These are phyloP conservation scores for Lithosia quadra DNA, from an alignment of 2,888 invertebrate species.

Conservation along the genomic window DNA sequence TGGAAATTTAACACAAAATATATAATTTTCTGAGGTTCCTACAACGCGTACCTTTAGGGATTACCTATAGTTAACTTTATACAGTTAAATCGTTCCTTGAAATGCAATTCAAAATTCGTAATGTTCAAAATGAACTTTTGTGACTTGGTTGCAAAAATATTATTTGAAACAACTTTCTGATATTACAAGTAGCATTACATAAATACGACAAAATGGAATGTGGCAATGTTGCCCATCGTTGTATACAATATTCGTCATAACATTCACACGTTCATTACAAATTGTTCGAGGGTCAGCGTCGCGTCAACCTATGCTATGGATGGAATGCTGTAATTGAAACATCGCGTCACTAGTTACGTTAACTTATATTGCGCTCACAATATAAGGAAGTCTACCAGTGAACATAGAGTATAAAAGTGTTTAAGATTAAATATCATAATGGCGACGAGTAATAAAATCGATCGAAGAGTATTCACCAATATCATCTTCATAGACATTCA, in stretches of 20 bases:
- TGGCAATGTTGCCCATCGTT: constrained; percentile 63
- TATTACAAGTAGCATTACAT: constrained; percentile 30
- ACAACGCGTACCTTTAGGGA: neutral
- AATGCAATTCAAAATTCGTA: neutral
- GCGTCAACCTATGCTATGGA: constrained; percentile 57
- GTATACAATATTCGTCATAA: constrained; percentile 49
- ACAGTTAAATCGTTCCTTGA: neutral
- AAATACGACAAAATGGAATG: constrained; percentile 58
- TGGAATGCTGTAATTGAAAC: constrained; percentile 67
- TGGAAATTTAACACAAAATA: constrained; percentile 1
- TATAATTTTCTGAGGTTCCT: neutral
- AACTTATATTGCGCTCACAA: constrained; percentile 61
- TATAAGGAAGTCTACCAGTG: constrained; percentile 57
- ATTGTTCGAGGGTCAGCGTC: constrained; percentile 38
- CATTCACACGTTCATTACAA: constrained; percentile 37
- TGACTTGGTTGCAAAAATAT: neutral
- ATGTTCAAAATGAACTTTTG: neutral
- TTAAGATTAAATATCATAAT: constrained; percentile 50
- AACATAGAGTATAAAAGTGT: constrained; percentile 34
- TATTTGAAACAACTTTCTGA: constrained; percentile 11
- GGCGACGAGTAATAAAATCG: constrained; percentile 49
- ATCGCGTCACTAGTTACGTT: constrained; percentile 53
- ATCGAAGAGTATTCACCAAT: constrained; percentile 40
- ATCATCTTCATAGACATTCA: constrained; percentile 28
- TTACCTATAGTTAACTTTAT: neutral